Base-by-base conservation (phyloP, 2,888 invertebrate genomes). In the Blastobasis adustella region DNA sequence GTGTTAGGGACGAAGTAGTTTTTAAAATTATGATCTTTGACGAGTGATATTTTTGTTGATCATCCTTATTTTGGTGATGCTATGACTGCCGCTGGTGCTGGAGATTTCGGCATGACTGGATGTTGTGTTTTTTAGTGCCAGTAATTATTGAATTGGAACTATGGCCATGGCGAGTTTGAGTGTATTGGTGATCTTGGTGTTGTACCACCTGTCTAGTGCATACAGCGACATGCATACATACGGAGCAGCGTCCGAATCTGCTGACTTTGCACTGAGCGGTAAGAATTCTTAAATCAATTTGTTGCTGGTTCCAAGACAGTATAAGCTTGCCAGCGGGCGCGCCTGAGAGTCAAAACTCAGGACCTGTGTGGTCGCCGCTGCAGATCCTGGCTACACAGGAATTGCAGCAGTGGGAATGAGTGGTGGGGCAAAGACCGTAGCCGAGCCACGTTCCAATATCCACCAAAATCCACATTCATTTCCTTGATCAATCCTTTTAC, bases 151-250 rank as follows among this genome's bases (percentile, higher is more conserved):
- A 77, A 79, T 79, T 76, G 72, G 71, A 64, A 69, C 66, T 56
- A 88, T 88, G 87, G 86, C 86, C 61, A 71, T 77, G 63, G 69
- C 82, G 67, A 85, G 87, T 79, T 76, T 83, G 69, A 73, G 80
- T 73, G 64, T 87, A 67, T 86, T 78, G 65, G 67, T 86, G 57
- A 71, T 86, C 60, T 72, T 88, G 60, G 65, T 87, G 54, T 59
- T 85, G 63, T 82, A 82, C 69, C 83, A 82, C 63, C 66, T 85
- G 49, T 74, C 83, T 8, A 64, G 68, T 46, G 85, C 69, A 39
- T 75, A 73, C 51, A 76, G 78, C 59, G 79, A 42, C 42, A 23
- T 23, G 23, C 23, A 23, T 23, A 23, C 23, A 23, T 9, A 82
- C 53, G 85, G 84, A 45, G 63, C 73, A 5, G 82, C 85, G 1